phyloP scores from a whole-genome alignment of 2,888 invertebrate species.

The Psylliodes chrysocephalus region DNA sequence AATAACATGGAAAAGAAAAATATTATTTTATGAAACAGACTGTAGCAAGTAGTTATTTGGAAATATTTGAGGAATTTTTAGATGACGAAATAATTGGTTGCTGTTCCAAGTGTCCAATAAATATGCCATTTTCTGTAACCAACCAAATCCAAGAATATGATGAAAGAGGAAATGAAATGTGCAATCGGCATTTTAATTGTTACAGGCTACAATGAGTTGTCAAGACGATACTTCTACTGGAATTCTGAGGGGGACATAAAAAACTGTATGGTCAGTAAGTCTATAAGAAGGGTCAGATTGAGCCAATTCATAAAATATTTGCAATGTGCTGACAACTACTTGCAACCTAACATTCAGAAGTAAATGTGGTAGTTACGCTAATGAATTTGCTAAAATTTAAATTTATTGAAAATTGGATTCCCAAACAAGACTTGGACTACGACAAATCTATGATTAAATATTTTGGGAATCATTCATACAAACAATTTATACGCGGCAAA shows the following conservation, averaged over 20 bases:
- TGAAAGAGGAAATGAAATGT: slow-evolving; percentile 20
- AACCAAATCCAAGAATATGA: slow-evolving; percentile 22
- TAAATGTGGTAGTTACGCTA: slow-evolving; percentile 10
- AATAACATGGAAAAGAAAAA: slow-evolving; percentile 14
- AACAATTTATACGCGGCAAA: slow-evolving; percentile 8
- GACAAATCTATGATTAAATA: not conserved
- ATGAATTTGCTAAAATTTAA: slow-evolving; percentile 12
- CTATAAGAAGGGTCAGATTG: slow-evolving; percentile 17
- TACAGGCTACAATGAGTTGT: too few relatives aligned
- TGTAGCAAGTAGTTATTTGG: slow-evolving; percentile 24
- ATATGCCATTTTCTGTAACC: slow-evolving; percentile 24
- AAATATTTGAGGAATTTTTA: slow-evolving; percentile 18
- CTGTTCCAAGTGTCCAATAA: slow-evolving; percentile 18
- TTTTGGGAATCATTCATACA: slow-evolving; percentile 1
- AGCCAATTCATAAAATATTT: slow-evolving; percentile 16
- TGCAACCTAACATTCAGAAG: slow-evolving; percentile 15
- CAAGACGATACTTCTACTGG: slow-evolving; percentile 20
- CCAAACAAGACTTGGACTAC: slow-evolving; percentile 17
- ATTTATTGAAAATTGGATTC: too few relatives aligned
- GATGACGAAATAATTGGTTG: slow-evolving; percentile 11
- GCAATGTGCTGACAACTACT: slow-evolving; percentile 14
- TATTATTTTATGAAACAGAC: slow-evolving; percentile 25
- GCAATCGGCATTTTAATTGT: slow-evolving; percentile 8
- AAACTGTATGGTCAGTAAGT: slow-evolving; percentile 22
- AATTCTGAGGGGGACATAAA: slow-evolving; percentile 17